A percentile compares a stretch with the other conserved stretches of the same genome.
These are phyloP conservation scores for Thera obeliscata DNA, from an alignment of 2,888 invertebrate genomes.

Conservation along the genomic window DNA sequence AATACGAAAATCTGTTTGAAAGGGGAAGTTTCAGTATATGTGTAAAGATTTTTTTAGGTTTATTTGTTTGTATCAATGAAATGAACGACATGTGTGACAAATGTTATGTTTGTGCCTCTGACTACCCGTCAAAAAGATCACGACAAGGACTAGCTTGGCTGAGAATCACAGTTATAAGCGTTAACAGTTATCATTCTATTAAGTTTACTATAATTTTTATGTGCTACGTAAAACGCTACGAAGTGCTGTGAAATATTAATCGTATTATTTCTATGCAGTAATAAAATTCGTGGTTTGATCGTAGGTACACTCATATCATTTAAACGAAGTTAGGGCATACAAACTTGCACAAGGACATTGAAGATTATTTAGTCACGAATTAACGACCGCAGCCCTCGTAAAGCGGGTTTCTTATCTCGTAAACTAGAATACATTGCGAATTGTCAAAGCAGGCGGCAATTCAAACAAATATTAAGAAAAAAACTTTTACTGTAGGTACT, in stretches of 20 bases:
- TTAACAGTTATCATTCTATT: no score
- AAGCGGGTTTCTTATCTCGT: conserved; percentile 52
- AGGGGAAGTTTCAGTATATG: neutral
- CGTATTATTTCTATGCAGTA: neutral
- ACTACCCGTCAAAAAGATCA: no score
- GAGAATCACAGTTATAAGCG: no score
- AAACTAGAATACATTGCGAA: conserved; percentile 52
- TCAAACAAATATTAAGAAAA: conserved; percentile 31
- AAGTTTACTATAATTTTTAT: neutral
- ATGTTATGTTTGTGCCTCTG: no score
- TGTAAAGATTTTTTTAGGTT: neutral
- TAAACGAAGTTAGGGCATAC: conserved; percentile 40
- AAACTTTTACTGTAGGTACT: conserved; percentile 19
- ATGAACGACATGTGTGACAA: neutral
- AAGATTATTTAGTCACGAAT: conserved; percentile 57
- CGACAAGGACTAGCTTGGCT: no score
- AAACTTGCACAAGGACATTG: conserved; percentile 52
- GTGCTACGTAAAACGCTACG: conserved; percentile 14
- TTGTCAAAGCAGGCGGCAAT: conserved; percentile 44
- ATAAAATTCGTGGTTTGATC: conserved; percentile 6
- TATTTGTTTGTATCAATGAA: neutral
- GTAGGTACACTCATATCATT: conserved; percentile 16
- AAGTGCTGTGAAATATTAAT: conserved; percentile 4
- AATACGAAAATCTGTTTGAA: conserved; percentile 12
- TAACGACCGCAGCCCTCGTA: conserved; percentile 56